phyloP scores from a whole-genome alignment of 2,888 invertebrate genomes.

The Melipona beecheii region DNA sequence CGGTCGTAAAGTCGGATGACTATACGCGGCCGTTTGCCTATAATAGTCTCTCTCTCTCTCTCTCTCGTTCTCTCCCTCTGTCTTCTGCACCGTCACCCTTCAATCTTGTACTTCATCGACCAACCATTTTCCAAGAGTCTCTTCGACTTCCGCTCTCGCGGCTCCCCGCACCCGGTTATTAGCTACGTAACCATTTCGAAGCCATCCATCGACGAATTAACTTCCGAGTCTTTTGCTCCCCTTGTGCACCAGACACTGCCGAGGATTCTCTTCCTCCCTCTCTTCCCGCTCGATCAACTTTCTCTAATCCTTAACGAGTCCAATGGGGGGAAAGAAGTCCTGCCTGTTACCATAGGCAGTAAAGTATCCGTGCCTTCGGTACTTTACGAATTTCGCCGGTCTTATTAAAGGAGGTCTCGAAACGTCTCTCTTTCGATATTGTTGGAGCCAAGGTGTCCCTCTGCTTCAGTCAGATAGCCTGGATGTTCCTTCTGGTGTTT shows the following conservation, averaged over 20 bases:
- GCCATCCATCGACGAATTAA: slow-evolving; percentile 63
- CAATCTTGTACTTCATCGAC: slow-evolving; percentile 56
- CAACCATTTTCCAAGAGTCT: slow-evolving; percentile 46
- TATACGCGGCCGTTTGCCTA: slow-evolving; percentile 48
- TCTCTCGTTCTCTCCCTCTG: not conserved
- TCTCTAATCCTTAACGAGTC: slow-evolving; percentile 59
- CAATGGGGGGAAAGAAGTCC: slow-evolving; percentile 48
- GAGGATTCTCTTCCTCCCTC: slow-evolving; percentile 33
- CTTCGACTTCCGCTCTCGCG: slow-evolving; percentile 45
- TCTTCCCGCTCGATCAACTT: slow-evolving; percentile 54
- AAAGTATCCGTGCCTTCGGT: slow-evolving; percentile 26
- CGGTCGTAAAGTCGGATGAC: slow-evolving; percentile 62
- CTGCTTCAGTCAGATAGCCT: not conserved
- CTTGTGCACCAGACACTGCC: slow-evolving; percentile 21
- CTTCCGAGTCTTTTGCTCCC: slow-evolving; percentile 59
- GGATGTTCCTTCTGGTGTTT: not conserved
- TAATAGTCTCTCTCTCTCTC: slow-evolving; percentile 13
- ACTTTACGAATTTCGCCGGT: slow-evolving; percentile 15
- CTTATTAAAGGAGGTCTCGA: not conserved
- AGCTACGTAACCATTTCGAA: slow-evolving; percentile 56
- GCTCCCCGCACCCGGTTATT: slow-evolving; percentile 44
- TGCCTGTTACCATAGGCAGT: slow-evolving; percentile 33
- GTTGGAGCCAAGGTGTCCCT: not conserved
- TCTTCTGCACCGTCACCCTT: slow-evolving; percentile 10
- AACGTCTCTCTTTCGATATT: not conserved